A percentile compares a stretch with the other conserved stretches of the same genome.
Conservation (phyloP, 2,888 invertebrate genomes). For the Podabrus alpinus region DNA sequence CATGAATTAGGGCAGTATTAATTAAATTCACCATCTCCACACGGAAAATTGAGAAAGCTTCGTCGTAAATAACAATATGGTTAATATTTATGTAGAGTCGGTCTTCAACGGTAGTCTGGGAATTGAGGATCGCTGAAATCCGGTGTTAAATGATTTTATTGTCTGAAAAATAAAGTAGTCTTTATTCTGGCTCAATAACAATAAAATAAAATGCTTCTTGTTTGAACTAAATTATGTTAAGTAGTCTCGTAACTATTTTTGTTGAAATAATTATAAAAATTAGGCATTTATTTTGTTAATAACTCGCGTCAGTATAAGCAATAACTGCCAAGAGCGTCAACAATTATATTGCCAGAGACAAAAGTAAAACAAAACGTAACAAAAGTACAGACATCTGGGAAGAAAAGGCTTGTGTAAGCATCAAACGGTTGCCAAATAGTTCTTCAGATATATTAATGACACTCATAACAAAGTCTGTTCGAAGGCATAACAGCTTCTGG, state of each 20-base stretch:
- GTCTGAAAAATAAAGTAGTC: background rate
- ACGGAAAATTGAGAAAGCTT: background rate
- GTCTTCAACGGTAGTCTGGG: too few relatives aligned
- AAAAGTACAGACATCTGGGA: constrained; percentile 27
- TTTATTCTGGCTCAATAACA: background rate
- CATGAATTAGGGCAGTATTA: background rate
- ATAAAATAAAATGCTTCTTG: background rate
- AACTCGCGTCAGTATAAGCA: constrained; percentile 25
- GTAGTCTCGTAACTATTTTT: constrained; percentile 6
- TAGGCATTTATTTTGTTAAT: constrained; percentile 25
- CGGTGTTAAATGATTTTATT: background rate
- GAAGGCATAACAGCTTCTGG: constrained; percentile 21
- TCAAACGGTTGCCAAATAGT: constrained; percentile 29
- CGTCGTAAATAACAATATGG: background rate
- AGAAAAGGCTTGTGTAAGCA: constrained; percentile 26
- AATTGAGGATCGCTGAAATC: background rate
- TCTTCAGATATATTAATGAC: constrained; percentile 27
- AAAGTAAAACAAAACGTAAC: constrained; percentile 30
- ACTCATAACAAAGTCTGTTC: constrained; percentile 26
- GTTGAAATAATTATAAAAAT: constrained; percentile 15
- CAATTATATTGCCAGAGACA: constrained; percentile 30
- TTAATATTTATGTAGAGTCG: background rate
- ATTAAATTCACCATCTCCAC: background rate
- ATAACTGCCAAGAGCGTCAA: constrained; percentile 30
- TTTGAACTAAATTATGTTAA: constrained; percentile 5